phyloP scores from a whole-genome alignment of 2,888 invertebrate genomes.

The Girardia tigrina region DNA sequence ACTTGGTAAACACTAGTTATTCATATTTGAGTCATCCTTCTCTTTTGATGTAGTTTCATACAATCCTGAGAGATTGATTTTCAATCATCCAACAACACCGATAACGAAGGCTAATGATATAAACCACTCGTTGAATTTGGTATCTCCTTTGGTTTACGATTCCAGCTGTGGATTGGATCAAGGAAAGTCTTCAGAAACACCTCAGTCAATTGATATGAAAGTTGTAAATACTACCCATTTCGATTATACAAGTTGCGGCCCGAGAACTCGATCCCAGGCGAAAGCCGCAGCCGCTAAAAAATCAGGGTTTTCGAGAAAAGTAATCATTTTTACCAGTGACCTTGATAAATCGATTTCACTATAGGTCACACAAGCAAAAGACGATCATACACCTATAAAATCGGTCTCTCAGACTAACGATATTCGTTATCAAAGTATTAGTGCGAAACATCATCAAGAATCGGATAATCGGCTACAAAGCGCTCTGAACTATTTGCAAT shows the following conservation, averaged over 20 bases:
- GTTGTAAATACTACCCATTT: not conserved
- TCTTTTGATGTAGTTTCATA: not conserved
- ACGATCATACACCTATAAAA: not conserved
- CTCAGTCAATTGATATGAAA: not conserved
- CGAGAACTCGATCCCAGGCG: slow-evolving; percentile 34
- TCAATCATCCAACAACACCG: not conserved
- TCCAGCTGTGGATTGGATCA: not conserved
- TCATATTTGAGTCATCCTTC: too few species aligned
- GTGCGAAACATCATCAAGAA: not conserved
- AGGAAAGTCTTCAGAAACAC: not conserved
- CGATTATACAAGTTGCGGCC: slow-evolving; percentile 18
- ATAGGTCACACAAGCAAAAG: not conserved
- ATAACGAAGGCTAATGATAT: not conserved
- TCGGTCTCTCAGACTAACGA: not conserved
- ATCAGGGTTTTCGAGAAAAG: not conserved
- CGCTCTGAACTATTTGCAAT: not conserved
- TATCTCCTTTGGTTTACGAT: not conserved
- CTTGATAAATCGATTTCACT: too few species aligned
- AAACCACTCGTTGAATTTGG: not conserved
- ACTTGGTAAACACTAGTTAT: too few species aligned
- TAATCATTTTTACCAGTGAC: not conserved
- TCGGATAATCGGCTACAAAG: not conserved
- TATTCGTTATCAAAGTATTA: not conserved
- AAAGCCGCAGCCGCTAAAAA: slow-evolving; percentile 29
- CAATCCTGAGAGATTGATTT: not conserved